These are phyloP conservation scores for Metallyticus violacea DNA, from an alignment of 2,888 invertebrate species.

Conservation along the genomic window DNA sequence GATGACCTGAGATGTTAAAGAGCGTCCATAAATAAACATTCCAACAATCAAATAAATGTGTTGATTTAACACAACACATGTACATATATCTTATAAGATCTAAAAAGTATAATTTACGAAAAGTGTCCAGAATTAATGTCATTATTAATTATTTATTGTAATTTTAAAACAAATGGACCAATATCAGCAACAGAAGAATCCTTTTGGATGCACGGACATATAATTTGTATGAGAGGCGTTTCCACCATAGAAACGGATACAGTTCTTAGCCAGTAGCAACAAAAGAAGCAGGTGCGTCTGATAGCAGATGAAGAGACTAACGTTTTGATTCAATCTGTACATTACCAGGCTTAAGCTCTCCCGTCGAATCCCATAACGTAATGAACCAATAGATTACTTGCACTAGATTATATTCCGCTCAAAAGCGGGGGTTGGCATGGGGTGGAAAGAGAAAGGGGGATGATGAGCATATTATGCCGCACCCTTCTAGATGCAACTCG, in stretches of 20 bases:
- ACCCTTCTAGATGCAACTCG: neutral
- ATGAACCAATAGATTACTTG: conserved; percentile 34
- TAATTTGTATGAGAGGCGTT: neutral
- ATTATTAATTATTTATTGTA: no score
- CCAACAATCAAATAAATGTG: no score
- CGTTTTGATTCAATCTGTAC: conserved; percentile 17
- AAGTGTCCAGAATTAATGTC: no score
- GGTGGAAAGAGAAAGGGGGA: neutral
- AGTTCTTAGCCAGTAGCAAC: neutral
- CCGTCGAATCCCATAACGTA: conserved; percentile 33
- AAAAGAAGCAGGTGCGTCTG: neutral
- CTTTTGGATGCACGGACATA: no score
- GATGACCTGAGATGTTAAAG: no score
- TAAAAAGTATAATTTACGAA: no score
- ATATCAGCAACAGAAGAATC: no score
- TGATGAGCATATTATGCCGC: conserved; percentile 19
- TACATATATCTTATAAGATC: no score
- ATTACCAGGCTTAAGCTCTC: conserved; percentile 8
- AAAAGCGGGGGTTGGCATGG: neutral
- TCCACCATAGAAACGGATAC: neutral
- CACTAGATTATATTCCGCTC: conserved; percentile 30
- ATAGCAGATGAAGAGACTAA: neutral
- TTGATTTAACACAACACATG: no score
- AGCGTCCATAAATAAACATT: no score
- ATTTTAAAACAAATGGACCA: no score